Conservation (phyloP, 2,113 vertebrate genomes). For the Cygnus atratus region DNA sequence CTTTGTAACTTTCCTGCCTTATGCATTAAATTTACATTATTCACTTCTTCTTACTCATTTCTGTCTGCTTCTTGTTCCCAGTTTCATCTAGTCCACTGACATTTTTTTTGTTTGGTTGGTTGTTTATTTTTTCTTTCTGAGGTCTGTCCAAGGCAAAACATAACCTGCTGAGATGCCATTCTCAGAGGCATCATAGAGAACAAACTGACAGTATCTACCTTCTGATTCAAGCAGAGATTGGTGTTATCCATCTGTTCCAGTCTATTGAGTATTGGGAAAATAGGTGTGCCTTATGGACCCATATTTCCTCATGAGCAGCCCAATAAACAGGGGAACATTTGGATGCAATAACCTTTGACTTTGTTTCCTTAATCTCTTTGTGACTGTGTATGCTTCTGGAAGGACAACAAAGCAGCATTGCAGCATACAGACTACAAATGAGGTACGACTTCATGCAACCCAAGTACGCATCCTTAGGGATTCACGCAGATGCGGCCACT, state of each 20-base stretch:
- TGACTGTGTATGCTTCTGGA: not conserved
- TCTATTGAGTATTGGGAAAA: not conserved
- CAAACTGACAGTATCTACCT: not conserved
- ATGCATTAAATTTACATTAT: not conserved
- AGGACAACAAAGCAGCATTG: rapidly evolving
- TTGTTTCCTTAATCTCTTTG: not conserved
- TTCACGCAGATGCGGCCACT: not conserved
- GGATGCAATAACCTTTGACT: not conserved
- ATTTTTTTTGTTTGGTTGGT: not conserved
- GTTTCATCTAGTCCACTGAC: rapidly evolving
- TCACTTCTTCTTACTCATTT: not conserved
- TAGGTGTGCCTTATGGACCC: not conserved
- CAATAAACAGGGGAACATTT: not conserved
- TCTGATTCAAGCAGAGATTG: not conserved
- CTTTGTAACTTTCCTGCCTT: not conserved
- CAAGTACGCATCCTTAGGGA: not conserved
- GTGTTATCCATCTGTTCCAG: not conserved
- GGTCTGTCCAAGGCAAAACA: not conserved
- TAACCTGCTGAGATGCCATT: not conserved
- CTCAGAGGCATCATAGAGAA: not conserved
- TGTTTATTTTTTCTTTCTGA: not conserved
- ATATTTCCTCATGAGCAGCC: not conserved
- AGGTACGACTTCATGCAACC: not conserved
- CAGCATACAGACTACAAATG: not conserved
- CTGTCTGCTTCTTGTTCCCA: not conserved